phyloP scores from a whole-genome alignment of 2,797 vertebrate genomes.

The Lacerta bilineata region DNA sequence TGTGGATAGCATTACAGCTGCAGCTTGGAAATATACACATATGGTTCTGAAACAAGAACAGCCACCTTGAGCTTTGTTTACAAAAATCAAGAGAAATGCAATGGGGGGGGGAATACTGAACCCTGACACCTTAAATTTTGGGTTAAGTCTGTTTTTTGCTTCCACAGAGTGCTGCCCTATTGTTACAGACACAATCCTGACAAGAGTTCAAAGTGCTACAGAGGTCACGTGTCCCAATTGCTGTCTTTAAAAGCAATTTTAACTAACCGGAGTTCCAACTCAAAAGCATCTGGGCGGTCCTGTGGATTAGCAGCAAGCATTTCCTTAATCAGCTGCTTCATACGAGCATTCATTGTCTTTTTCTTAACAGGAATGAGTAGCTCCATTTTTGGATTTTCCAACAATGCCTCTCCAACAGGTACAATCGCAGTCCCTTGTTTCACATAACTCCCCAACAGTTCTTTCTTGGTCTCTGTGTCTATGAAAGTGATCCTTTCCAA shows the following conservation, averaged over 20 bases:
- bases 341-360: slow-evolving; percentile 93
- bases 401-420: slow-evolving; percentile 92
- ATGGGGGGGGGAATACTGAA: slow-evolving; percentile 30
- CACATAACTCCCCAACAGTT: slow-evolving; percentile 94
- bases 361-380: slow-evolving; percentile 93
- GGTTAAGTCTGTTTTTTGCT: slow-evolving; percentile 60
- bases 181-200: slow-evolving; percentile 66
- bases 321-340: slow-evolving; percentile 96
- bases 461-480: slow-evolving; percentile 94
- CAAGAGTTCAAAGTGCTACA: slow-evolving; percentile 18
- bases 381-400: slow-evolving; percentile 98
- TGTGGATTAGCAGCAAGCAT: slow-evolving; percentile 97
- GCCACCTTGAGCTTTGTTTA: slow-evolving; percentile 56
- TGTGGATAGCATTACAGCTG: slow-evolving; percentile 38
- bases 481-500: slow-evolving; percentile 95
- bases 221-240: slow-evolving; percentile 95
- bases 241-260: slow-evolving; percentile 96
- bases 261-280: slow-evolving; percentile 93
- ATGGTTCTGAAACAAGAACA: slow-evolving; percentile 21
- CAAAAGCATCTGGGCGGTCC: slow-evolving; percentile 94
- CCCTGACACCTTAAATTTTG: slow-evolving; percentile 53
- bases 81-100: slow-evolving; percentile 50
- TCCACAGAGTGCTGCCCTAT: slow-evolving; percentile 63
- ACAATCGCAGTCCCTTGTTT: slow-evolving; percentile 92
- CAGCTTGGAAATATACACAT: slow-evolving; percentile 39